A percentile compares a stretch with the other conserved stretches of the same genome.
Conservation (phyloP, 2,888 invertebrate genomes). For the Limnephilus marmoratus region DNA sequence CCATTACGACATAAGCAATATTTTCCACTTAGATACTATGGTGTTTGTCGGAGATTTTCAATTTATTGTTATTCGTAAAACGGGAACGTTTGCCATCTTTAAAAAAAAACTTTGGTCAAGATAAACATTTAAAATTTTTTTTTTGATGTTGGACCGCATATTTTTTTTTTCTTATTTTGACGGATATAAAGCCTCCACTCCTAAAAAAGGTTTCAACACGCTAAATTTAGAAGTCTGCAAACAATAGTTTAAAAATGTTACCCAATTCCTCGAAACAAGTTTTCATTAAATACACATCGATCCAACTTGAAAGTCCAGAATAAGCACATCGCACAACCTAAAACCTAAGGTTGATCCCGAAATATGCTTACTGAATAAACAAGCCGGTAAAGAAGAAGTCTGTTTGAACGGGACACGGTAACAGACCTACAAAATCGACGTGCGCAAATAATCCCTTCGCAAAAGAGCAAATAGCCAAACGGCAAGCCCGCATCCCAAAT, state of each 20-base stretch:
- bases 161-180: no score
- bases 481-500: slow-evolving; percentile 54
- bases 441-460: slow-evolving; percentile 55
- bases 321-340: neutral
- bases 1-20: no score
- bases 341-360: slow-evolving; percentile 47
- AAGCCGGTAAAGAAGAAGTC: slow-evolving; percentile 45
- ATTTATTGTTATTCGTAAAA: no score
- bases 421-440: slow-evolving; percentile 49
- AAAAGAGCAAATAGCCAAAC: slow-evolving; percentile 58
- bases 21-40: no score
- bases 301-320: neutral
- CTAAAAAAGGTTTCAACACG: no score
- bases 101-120: no score
- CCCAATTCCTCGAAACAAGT: neutral
- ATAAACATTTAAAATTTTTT: no score
- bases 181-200: no score
- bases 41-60: no score
- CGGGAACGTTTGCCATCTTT: no score
- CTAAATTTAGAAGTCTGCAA: no score
- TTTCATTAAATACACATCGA: neutral
- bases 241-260: neutral
- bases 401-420: slow-evolving; percentile 54
- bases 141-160: no score
- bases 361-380: slow-evolving; percentile 56